A percentile compares a stretch with the other conserved stretches of the same genome.
Evolutionary conservation across 2,113 vertebrate genomes (phyloP).

Genomic region (Silurus meridionalis): DNA sequence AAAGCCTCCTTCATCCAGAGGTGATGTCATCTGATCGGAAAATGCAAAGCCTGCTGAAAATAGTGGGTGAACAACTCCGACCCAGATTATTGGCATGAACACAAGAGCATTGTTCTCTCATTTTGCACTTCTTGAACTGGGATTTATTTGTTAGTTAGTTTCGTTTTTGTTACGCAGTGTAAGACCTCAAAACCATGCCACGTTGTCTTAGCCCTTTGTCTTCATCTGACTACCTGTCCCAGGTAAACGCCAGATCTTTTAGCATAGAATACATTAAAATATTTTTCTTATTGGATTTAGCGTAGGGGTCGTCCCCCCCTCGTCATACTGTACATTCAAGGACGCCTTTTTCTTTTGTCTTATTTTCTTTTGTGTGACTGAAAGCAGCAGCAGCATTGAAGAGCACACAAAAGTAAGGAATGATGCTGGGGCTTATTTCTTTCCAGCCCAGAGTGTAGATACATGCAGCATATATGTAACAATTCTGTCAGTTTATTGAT

Average conservation of each 20-base stretch:
- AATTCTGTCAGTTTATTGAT: not conserved
- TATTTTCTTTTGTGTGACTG: not conserved
- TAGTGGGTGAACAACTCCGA: conserved; percentile 37
- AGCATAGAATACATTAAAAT: not conserved
- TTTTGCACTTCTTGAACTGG: conserved; percentile 24
- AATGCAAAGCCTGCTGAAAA: conserved; percentile 48
- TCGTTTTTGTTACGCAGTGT: not conserved
- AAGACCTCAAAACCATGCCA: not conserved
- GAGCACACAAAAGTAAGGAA: not conserved
- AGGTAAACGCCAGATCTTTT: not conserved
- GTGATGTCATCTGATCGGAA: conserved; percentile 54
- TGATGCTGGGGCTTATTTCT: not conserved
- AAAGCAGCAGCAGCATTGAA: not conserved
- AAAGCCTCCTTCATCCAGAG: conserved; percentile 9
- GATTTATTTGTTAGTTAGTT: not conserved
- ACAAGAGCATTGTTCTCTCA: conserved; percentile 19
- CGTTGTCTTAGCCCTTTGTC: not conserved
- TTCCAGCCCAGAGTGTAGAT: not conserved
- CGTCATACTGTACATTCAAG: not conserved
- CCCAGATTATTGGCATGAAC: conserved; percentile 34
- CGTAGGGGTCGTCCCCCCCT: too few relatives aligned
- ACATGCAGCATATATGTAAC: not conserved
- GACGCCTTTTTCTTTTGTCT: not conserved
- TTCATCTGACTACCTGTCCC: not conserved
- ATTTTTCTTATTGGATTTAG: too few relatives aligned